phyloP scores from a whole-genome alignment of 2,888 invertebrate species.

The Podabrus alpinus region DNA sequence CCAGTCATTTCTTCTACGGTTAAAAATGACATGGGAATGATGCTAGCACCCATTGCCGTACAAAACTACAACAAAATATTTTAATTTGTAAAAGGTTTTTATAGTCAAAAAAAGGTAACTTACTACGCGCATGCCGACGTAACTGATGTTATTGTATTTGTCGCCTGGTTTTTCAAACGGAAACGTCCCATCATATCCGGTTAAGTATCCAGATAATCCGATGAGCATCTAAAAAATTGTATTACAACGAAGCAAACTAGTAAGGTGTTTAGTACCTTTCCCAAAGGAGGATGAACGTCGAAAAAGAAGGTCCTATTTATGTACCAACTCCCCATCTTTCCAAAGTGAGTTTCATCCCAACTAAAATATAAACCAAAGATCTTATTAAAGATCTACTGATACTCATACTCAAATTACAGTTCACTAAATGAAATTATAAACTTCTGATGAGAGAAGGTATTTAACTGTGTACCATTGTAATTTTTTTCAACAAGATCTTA shows the following conservation, averaged over 20 bases:
- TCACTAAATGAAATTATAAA: too few species aligned
- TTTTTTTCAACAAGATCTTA: too few species aligned
- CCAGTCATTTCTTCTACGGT: conserved; percentile 88
- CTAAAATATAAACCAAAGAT: conserved; percentile 58
- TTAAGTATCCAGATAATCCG: conserved; percentile 86
- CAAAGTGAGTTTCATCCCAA: conserved; percentile 99
- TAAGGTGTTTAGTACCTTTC: conserved; percentile 71
- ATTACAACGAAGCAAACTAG: neutral
- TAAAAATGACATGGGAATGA: conserved; percentile 85
- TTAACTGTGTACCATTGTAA: too few species aligned
- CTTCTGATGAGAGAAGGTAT: too few species aligned
- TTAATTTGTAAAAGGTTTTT: neutral
- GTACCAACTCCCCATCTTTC: conserved; percentile 99
- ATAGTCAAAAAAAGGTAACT: conserved; percentile 48
- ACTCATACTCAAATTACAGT: neutral
- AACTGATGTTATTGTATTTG: conserved; percentile 85
- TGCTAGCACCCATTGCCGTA: conserved; percentile 81
- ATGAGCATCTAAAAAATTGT: conserved; percentile 81
- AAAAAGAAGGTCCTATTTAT: conserved; percentile 97
- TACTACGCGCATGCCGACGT: conserved; percentile 92
- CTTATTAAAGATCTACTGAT: too few species aligned
- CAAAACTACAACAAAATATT: conserved; percentile 77
- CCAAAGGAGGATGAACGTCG: conserved; percentile 96
- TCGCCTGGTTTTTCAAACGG: conserved; percentile 96
- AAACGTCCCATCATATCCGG: conserved; percentile 93